Conservation (phyloP, 2,888 invertebrate genomes). For the Caenorhabditis zanzibari region DNA sequence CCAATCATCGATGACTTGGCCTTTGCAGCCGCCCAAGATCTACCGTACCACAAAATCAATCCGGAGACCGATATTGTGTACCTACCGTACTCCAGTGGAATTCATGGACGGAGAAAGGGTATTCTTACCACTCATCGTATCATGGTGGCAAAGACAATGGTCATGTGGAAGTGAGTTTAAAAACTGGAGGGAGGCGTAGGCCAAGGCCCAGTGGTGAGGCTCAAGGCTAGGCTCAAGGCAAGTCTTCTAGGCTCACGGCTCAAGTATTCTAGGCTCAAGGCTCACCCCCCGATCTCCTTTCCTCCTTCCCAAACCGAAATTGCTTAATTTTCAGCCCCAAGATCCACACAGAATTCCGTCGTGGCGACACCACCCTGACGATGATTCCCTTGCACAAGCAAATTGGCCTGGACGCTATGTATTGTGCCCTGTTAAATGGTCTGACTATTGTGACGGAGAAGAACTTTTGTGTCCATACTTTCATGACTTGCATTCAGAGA, state of each 20-base stretch:
- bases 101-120: constrained; percentile 67
- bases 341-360: constrained; percentile 40
- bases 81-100: constrained; percentile 67
- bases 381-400: constrained; percentile 69
- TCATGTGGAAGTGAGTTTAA: constrained; percentile 59
- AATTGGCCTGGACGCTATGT: constrained; percentile 51
- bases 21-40: constrained; percentile 46
- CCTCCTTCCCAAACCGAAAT: neutral
- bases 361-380: constrained; percentile 50
- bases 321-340: constrained; percentile 39
- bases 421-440: constrained; percentile 57
- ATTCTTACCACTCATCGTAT: constrained; percentile 60
- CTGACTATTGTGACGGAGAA: constrained; percentile 56
- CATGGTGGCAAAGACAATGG: constrained; percentile 62
- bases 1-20: constrained; percentile 57
- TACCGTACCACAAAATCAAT: constrained; percentile 57
- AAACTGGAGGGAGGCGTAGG: too few relatives aligned
- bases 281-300: too few relatives aligned
- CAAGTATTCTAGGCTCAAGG: too few relatives aligned
- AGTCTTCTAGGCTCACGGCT: too few relatives aligned
- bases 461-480: constrained; percentile 62
- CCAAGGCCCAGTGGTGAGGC: too few relatives aligned
- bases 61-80: constrained; percentile 67
- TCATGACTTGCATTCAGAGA: constrained; percentile 65
- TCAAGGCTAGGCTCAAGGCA: too few relatives aligned